Evolutionary conservation across 2,888 invertebrate genomes (phyloP).

Genomic region (Mystacides longicornis): DNA sequence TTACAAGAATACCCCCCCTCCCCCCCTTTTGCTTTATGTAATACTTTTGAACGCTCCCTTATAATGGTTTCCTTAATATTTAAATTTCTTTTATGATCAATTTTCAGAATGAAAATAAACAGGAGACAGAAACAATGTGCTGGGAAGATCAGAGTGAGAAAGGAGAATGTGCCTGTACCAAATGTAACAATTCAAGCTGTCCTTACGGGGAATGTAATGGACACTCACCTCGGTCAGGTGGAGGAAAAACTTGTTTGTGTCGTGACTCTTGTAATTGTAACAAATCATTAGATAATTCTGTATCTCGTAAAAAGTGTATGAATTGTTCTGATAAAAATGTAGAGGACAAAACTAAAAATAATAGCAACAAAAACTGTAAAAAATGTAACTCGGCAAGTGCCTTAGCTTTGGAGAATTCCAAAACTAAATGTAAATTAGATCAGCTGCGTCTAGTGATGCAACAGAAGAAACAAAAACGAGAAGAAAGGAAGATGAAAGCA

Average conservation of each 20-base stretch:
- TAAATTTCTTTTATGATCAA: no score
- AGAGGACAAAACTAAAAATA: conserved; percentile 34
- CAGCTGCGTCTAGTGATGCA: conserved; percentile 85
- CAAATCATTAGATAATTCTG: not conserved
- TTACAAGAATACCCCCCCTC: no score
- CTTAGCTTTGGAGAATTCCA: conserved; percentile 63
- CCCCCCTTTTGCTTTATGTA: no score
- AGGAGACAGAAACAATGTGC: conserved; percentile 1
- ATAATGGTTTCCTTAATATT: no score
- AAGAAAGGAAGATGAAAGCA: conserved; percentile 64
- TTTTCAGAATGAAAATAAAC: not conserved
- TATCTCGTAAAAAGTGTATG: conserved; percentile 15
- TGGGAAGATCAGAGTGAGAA: conserved; percentile 31
- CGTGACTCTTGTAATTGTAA: not conserved
- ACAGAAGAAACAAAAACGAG: conserved; percentile 76
- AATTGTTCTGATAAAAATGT: conserved; percentile 13
- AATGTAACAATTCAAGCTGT: conserved; percentile 35
- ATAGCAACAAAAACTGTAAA: conserved; percentile 36
- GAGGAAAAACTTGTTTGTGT: not conserved
- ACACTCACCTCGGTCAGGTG: conserved; percentile 27
- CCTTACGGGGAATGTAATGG: conserved; percentile 41
- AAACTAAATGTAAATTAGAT: conserved; percentile 79
- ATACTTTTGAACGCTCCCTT: no score
- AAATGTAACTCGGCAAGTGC: conserved; percentile 42
- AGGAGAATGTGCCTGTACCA: conserved; percentile 34